Evolutionary conservation across 2,113 vertebrate species (phyloP), one percentile per base, ranked within the genome.

Genomic region (Silurus asotus): DNA sequence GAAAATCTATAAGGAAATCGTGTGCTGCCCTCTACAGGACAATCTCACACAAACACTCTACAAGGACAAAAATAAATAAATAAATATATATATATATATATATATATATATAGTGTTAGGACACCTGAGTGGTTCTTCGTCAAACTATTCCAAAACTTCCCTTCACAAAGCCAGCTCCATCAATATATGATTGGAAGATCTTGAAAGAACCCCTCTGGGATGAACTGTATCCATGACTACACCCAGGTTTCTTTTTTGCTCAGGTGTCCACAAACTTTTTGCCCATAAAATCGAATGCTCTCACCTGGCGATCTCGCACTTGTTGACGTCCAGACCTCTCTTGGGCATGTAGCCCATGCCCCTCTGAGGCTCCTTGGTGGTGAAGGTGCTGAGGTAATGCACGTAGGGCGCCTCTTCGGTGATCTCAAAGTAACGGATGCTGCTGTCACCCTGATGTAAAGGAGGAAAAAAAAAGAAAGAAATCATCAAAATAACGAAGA

Each of bases 331-430:
- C 0, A 99, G 96, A 69, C 98, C 98, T 90, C 98, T 94, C 94
- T 99, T 99, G 87, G 97, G 95, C 98, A 99, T 99, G 94, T 96
- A 99, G 14, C 98, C 98, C 98, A 99, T 99, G n/a, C 98, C 98
- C 82, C 98, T 93, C 94, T 99, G 98, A 2, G 98, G 97, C 94
- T 99, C 98, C 90, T 99, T 99, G 94, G 96, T 97, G 94, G 93
- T 94, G 91, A 97, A 99, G 3, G 96, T 97, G 94, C 92, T 99
- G 93, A 99, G 97, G 95, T 96, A 99, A 95, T 99, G 98, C 89
- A 99, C 96, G 0, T 96, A 99, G 0, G 98, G 98, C 37, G 96
- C 95, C 84, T 99, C 97, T 0, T 98, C 97, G 0, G 97, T 99
- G 94, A 99, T 96, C 94, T 99, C 98, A 72, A 99, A 99, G 92